Evolutionary conservation across 2,888 invertebrate genomes (phyloP), one percentile per base, ranked within the genome.

Genomic region (Aleiodes alternator): DNA sequence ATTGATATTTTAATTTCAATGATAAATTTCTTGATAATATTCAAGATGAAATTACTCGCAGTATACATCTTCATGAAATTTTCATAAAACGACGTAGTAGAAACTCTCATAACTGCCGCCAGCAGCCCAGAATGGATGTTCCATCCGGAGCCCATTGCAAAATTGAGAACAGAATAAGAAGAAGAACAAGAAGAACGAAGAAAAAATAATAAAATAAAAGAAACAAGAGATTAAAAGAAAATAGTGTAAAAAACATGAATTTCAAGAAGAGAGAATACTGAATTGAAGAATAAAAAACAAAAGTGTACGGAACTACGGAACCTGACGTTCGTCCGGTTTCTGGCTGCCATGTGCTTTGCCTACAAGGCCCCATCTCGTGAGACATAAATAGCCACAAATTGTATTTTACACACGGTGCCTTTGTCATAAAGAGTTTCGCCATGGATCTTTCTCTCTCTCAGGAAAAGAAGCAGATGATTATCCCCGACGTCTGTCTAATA

Each of bases 291-390:
- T 8, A 51, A 69, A 53, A 68, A 53, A 53, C 23, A 23, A 23
- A 23, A 23, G 23, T 23, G 23, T 16, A 16, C 57, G 57, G 71
- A 71, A 70, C 55, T 70, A 70, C 70, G 70, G 70, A 51, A 55
- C 50, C 69, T 69, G 55, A 55, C 51, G 69, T 51, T 55, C 61
- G 64, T 61, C 61, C 72, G 72, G 72, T 64, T 23, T 72, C 61
- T 72, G 72, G 61, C 51, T 29, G 61, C 61, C 72, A 72, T 72
- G 72, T 72, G 72, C 72, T 31, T 61, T 64, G 43, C 64, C 34
- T 61, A 64, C 53, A 64, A 61, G 34, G 38, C 48, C 50, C 43
- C 16, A 29, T n/a, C 29, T 50, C 31, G 50, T 38, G 50, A 31
- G 50, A 64, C 53, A 34, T 72, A 64, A 72, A 72, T 72, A 72